A percentile compares a stretch with the other conserved stretches of the same genome.
Evolutionary conservation across 30 jellyfish, hydroid and myxozoan genomes (phyloP).

Genomic region (Pseudorhiza aurosa): DNA sequence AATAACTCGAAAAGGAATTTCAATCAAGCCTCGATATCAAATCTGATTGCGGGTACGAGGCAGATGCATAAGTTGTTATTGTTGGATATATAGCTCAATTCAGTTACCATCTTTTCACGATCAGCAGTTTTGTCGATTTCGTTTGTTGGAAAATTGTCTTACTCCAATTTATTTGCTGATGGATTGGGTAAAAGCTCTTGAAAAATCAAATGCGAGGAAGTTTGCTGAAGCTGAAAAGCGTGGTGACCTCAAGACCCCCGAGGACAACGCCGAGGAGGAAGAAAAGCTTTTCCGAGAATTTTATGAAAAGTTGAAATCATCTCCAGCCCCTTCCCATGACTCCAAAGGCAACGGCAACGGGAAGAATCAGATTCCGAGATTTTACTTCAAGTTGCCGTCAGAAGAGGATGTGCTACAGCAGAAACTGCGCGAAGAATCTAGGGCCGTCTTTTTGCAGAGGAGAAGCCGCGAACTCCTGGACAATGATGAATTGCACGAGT

Average conservation of each 20-base stretch:
- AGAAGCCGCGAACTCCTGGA: constrained; percentile 92
- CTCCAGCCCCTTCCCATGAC: neutral
- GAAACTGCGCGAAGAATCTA: constrained; percentile 94
- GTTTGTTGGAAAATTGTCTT: no score
- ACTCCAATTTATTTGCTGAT: no score
- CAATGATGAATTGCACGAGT: constrained; percentile 95
- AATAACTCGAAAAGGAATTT: no score
- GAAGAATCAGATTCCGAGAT: constrained; percentile 72
- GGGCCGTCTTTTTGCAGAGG: constrained; percentile 92
- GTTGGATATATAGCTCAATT: no score
- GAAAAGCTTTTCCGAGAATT: constrained; percentile 63
- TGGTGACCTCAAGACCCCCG: constrained; percentile 1
- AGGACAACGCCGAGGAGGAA: constrained; percentile 64
- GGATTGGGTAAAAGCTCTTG: constrained; percentile 68
- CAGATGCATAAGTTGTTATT: no score
- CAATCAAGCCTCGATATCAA: no score
- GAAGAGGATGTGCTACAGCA: constrained; percentile 97
- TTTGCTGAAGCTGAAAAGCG: neutral
- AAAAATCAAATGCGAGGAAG: constrained; percentile 55
- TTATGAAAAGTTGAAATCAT: constrained; percentile 69
- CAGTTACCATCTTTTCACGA: no score
- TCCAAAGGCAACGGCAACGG: neutral
- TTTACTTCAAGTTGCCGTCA: constrained; percentile 90
- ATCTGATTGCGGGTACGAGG: no score
- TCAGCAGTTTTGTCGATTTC: no score